phyloP scores from a whole-genome alignment of 2,888 invertebrate species.

The Ectropis crepuscularia region DNA sequence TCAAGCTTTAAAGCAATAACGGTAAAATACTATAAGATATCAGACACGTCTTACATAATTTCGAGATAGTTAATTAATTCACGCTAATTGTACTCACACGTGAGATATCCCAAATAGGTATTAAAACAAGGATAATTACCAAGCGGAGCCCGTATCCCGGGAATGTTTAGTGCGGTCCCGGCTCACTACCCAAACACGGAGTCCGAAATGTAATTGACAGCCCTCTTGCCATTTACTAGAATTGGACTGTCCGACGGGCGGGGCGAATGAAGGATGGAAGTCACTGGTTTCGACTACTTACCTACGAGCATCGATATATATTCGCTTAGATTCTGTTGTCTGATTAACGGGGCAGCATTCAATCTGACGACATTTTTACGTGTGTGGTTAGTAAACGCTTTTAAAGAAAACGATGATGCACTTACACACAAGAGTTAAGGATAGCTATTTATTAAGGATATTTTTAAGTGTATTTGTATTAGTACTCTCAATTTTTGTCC shows the following conservation, averaged over 20 bases:
- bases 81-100: not conserved
- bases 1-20: no score
- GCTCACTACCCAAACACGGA: conserved; percentile 33
- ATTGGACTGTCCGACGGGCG: conserved; percentile 37
- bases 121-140: conserved; percentile 37
- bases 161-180: conserved; percentile 42
- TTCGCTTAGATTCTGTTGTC: no score
- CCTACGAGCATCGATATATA: no score
- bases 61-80: not conserved
- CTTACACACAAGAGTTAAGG: no score
- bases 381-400: no score
- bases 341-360: no score
- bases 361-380: no score
- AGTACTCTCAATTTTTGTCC: no score
- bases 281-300: conserved; percentile 21
- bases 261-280: conserved; percentile 40
- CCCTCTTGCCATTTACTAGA: conserved; percentile 44
- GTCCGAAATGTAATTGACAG: conserved; percentile 43
- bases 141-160: conserved; percentile 32
- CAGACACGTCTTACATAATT: conserved; percentile 10
- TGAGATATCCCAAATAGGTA: conserved; percentile 10
- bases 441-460: no score
- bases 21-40: no score
- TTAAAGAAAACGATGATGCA: no score
- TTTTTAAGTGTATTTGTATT: no score